Base-by-base conservation (phyloP, 1,140 invertebrate genomes). In the Trichomalopsis sarcophagae region DNA sequence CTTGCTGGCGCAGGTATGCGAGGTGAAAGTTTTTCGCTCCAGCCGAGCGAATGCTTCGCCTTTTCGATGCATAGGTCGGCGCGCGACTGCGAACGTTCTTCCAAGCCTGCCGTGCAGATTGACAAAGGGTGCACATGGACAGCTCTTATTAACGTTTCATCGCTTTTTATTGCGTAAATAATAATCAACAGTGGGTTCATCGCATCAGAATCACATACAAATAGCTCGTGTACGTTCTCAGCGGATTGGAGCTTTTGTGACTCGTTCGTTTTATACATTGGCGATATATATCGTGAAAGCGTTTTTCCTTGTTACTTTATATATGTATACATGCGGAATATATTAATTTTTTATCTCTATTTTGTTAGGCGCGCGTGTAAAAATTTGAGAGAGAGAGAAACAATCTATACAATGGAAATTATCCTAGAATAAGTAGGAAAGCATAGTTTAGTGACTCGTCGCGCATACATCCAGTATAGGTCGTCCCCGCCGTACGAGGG, bases 341-440 rank as follows among this genome's bases (percentile, higher is more conserved):
- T 85, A 85, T 85, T 85, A 85, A 85, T 85, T 81, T 81, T 68
- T 80, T 79, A 77, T 84, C 83, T 84, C 47, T 84, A 80, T 74
- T 84, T 84, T 74, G 50, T 84, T 62, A 73, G 30, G 17, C 21
- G 55, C 21, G 21, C 55, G 7, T 44, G 10, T 62, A 62, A 5
- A 21, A 62, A 36, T 6, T 36, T 36, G 33, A 36, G 33, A 36
- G 33, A 36, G 33, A 36, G 5, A 36, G 33, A 36, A 36, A 36
- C 27, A 44, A 44, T 44, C 40, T 44, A 44, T 9, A 44, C 40
- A 44, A 44, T 44, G 40, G 1, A 44, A 0, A 44, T 44, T 44
- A 44, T 44, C 6, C 9, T 44, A 44, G 9, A 44, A 44, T n/a
- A n/a, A 44, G 9, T 44, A 44, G 1, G 40, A 44, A 44, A 44